phyloP scores from a whole-genome alignment of 2,888 invertebrate genomes.

The Taphrorychus bicolor region DNA sequence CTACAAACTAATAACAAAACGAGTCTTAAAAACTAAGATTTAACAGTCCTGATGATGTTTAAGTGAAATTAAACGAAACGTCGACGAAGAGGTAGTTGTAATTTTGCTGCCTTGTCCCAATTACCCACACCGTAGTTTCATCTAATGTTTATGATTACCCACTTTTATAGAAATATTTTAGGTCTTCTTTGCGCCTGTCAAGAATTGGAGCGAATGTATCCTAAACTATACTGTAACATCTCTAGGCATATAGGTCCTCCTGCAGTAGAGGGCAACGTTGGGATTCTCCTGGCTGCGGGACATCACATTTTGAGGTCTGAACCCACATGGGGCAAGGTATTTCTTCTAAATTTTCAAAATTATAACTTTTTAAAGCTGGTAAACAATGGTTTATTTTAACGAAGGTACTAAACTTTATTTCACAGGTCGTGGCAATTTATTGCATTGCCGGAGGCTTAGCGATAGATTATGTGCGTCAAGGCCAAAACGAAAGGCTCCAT shows the following conservation, averaged over 20 bases:
- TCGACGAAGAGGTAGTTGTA: too few relatives aligned
- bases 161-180: too few relatives aligned
- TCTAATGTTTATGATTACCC: too few relatives aligned
- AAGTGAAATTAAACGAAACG: too few relatives aligned
- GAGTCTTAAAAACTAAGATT: too few relatives aligned
- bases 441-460: constrained; percentile 85
- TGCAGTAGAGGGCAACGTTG: constrained; percentile 67
- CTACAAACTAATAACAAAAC: too few relatives aligned
- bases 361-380: too few relatives aligned
- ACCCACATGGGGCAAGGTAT: constrained; percentile 77
- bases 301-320: constrained; percentile 74
- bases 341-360: background rate
- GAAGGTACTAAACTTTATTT: background rate
- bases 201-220: constrained; percentile 77
- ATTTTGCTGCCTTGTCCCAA: too few relatives aligned
- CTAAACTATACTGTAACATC: constrained; percentile 75
- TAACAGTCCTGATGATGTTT: too few relatives aligned
- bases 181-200: constrained; percentile 65
- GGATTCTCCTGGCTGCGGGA: constrained; percentile 73
- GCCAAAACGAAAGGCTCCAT: constrained; percentile 79
- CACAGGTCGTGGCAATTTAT: constrained; percentile 74
- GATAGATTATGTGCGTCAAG: constrained; percentile 78
- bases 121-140: background rate
- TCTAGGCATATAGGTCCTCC: constrained; percentile 71
- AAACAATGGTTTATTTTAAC: background rate